These are phyloP conservation scores for Aleiodes leptofemur DNA, from an alignment of 2,888 invertebrate genomes.

Conservation along the genomic window DNA sequence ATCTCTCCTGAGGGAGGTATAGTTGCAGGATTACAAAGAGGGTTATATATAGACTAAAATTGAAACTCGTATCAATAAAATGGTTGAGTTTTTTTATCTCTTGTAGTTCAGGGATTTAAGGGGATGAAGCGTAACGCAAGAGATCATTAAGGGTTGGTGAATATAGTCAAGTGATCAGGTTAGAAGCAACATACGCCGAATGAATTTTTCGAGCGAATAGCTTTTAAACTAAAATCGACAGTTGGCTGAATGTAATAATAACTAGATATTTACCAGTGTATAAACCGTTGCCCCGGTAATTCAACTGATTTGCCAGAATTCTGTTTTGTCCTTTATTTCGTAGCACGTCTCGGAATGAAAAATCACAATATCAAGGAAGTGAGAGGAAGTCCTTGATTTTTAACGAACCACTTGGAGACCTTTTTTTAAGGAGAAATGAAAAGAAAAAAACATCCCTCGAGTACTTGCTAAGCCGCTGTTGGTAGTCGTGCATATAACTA, in stretches of 20 bases:
- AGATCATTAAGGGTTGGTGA: constrained; percentile 12
- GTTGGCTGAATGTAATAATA: constrained; percentile 60
- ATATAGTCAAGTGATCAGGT: constrained; percentile 20
- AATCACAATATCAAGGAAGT: constrained; percentile 56
- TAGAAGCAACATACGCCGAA: constrained; percentile 51
- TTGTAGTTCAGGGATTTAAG: constrained; percentile 13
- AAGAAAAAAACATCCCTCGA: constrained; percentile 27
- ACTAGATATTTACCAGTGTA: constrained; percentile 33
- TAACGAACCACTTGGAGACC: constrained; percentile 58
- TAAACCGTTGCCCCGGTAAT: background rate
- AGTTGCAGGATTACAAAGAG: constrained; percentile 21
- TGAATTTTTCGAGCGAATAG: constrained; percentile 67
- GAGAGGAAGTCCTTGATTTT: constrained; percentile 56
- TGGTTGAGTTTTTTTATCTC: constrained; percentile 9
- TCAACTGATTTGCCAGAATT: background rate
- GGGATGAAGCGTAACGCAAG: constrained; percentile 15
- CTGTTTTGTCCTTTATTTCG: constrained; percentile 56
- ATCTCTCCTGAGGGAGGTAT: constrained; percentile 9
- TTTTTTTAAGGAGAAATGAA: constrained; percentile 36
- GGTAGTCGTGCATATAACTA: constrained; percentile 13
- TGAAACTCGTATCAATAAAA: constrained; percentile 14
- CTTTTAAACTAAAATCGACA: constrained; percentile 59
- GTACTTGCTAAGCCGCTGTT: constrained; percentile 28
- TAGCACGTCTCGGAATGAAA: constrained; percentile 62
- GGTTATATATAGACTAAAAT: background rate